These are phyloP conservation scores for Arizona elegans DNA, from an alignment of 2,113 vertebrate species.

Conservation along the genomic window DNA sequence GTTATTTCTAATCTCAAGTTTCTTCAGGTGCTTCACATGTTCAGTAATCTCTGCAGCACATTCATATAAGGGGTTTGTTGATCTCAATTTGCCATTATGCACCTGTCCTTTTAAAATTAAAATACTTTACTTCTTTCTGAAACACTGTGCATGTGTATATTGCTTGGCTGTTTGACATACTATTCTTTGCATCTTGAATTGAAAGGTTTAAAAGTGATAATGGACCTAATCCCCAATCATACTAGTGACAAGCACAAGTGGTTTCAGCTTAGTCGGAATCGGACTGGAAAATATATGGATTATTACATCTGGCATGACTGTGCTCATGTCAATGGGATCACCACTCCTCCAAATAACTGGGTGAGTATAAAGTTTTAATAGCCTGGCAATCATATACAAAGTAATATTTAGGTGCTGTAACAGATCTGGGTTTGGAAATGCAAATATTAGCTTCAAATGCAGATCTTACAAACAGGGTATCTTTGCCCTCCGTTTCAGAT, in stretches of 20 bases:
- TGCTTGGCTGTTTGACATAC: not conserved
- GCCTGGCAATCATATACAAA: not conserved
- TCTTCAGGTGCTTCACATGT: not conserved
- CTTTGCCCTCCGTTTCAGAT: not conserved
- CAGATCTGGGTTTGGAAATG: not conserved
- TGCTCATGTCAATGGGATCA: not conserved
- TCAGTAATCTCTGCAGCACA: not conserved
- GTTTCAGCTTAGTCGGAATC: slow-evolving; percentile 87
- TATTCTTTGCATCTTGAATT: not conserved
- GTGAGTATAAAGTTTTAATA: slow-evolving; percentile 55
- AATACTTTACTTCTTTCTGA: not conserved
- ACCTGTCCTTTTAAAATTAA: not conserved
- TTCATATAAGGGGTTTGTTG: not conserved
- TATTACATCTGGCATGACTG: slow-evolving; percentile 95
- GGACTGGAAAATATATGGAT: slow-evolving; percentile 80
- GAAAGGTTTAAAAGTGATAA: slow-evolving; percentile 89
- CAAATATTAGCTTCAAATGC: not conserved
- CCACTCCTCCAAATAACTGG: slow-evolving; percentile 89
- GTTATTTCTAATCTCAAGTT: not conserved
- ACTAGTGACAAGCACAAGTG: slow-evolving; percentile 91
- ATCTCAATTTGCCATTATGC: not conserved
- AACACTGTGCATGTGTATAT: not conserved
- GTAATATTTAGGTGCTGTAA: not conserved
- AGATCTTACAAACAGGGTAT: not conserved
- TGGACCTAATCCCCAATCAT: slow-evolving; percentile 96